Base-by-base conservation (phyloP, 2,888 invertebrate species). In the Uloborus plumipes region DNA sequence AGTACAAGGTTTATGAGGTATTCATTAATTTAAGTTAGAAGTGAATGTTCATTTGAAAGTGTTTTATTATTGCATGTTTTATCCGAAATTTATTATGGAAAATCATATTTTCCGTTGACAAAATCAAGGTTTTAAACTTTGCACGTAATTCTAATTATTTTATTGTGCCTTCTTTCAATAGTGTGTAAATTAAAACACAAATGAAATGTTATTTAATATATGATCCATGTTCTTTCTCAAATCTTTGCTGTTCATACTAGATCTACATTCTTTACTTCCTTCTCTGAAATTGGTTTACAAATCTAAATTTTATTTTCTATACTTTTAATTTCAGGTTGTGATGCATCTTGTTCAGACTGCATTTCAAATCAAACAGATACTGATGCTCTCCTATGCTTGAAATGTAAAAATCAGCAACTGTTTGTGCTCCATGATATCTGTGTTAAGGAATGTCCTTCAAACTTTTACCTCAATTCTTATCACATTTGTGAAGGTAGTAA, bases 321-420 rank as follows among this genome's bases (percentile, higher is more conserved):
- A 3, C n/a, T 47, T 65, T 47, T 31, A 31, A 31, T 74, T 74
- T 22, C 22, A 81, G 81, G 39, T 66, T 81, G 81, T 22, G 70
- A 81, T 71, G n/a, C 62, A 22, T 65, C 81, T 15, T 81, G 81
- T 14, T 16, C 50, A 47, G 71, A 81, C 22, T 81, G 81, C 39
- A 51, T 59, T 15, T 51, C 76, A 14, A 71, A 59, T 20, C 16
- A 50, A 4, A 64, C 65, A 53, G 81, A 65, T 18, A 58, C 50
- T 18, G 53, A 65, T 15, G 55, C 47, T 39, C n/a, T 66, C 0
- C 75, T 61, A 31, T 81, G 81, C 26, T 61, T 81, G 16, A 51
- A 75, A 20, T 81, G 81, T n/a, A 71, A 81, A 64, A 51, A 81
- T 47, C 75, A 70, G 1, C 75, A 81, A 2, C 14, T 49, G 9